A percentile compares a stretch with the other conserved stretches of the same genome.
phyloP scores from a whole-genome alignment of 35 echinoderm and acorn worm genomes.

The Eucidaris tribuloides region DNA sequence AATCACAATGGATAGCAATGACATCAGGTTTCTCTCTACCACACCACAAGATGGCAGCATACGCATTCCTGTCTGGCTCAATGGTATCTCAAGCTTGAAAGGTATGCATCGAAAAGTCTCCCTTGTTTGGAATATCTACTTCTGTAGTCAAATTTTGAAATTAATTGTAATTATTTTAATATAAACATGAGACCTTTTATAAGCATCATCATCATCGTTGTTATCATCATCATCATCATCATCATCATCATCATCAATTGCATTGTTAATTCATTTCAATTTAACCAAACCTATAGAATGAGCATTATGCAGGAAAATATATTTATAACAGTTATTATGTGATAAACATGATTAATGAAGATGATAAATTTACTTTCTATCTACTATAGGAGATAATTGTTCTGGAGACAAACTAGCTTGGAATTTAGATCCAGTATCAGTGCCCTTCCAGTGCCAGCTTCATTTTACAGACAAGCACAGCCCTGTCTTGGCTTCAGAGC shows the following conservation, averaged over 20 bases:
- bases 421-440: not conserved
- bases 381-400: slow-evolving; percentile 23
- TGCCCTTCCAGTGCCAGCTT: slow-evolving; percentile 37
- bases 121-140: not conserved
- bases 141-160: not conserved
- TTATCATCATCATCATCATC: not conserved
- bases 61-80: slow-evolving; percentile 23
- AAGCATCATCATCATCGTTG: not conserved
- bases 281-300: not conserved
- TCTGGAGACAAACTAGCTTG: not conserved
- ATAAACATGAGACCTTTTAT: not conserved
- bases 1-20: slow-evolving; percentile 36
- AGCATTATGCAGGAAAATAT: not conserved
- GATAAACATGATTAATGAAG: not conserved
- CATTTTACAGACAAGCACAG: slow-evolving; percentile 11
- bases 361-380: not conserved
- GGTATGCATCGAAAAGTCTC: not conserved
- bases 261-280: not conserved
- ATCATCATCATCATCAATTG: not conserved
- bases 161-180: not conserved
- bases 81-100: slow-evolving; percentile 33
- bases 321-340: not conserved
- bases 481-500: slow-evolving; percentile 20
- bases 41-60: slow-evolving; percentile 24
- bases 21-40: slow-evolving; percentile 26